These are phyloP conservation scores for Coryphaenoides rupestris DNA, from an alignment of 2,113 vertebrate species.

Conservation along the genomic window DNA sequence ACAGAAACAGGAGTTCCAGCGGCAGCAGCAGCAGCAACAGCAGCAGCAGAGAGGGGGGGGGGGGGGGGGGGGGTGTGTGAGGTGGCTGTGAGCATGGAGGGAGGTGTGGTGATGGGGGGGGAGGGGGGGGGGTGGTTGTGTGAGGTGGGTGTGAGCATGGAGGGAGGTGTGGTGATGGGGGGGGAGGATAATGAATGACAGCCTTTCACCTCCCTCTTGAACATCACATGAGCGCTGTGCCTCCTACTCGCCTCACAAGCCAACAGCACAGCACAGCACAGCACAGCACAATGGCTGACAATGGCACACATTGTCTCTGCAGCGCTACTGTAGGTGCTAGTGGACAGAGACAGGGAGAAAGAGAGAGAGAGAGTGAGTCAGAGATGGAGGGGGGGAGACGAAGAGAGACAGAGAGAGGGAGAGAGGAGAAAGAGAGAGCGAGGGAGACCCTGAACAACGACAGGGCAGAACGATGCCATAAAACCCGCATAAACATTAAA, in stretches of 20 bases:
- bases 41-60: slow-evolving; percentile 63
- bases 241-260: slow-evolving; percentile 57
- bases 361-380: slow-evolving; percentile 1
- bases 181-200: slow-evolving; percentile 53
- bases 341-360: slow-evolving; percentile 21
- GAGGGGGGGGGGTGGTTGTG: slow-evolving; percentile 37
- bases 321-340: slow-evolving; percentile 41
- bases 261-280: slow-evolving; percentile 19
- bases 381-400: slow-evolving; percentile 15
- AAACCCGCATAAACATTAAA: too few species aligned
- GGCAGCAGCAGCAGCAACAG: too few species aligned
- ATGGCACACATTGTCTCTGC: slow-evolving; percentile 30
- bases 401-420: slow-evolving; percentile 9
- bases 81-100: too few species aligned
- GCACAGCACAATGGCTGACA: slow-evolving; percentile 41
- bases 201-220: slow-evolving; percentile 54
- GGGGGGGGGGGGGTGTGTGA: too few species aligned
- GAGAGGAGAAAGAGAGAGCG: too few species aligned
- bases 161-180: neutral
- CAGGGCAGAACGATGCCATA: too few species aligned
- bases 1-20: slow-evolving; percentile 12
- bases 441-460: too few species aligned
- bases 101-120: too few species aligned
- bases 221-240: slow-evolving; percentile 61
- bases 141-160: slow-evolving; percentile 42